Evolutionary conservation across 1,140 invertebrate species (phyloP), one percentile per base, ranked within the genome.

Genomic region (Papilio xuthus): DNA sequence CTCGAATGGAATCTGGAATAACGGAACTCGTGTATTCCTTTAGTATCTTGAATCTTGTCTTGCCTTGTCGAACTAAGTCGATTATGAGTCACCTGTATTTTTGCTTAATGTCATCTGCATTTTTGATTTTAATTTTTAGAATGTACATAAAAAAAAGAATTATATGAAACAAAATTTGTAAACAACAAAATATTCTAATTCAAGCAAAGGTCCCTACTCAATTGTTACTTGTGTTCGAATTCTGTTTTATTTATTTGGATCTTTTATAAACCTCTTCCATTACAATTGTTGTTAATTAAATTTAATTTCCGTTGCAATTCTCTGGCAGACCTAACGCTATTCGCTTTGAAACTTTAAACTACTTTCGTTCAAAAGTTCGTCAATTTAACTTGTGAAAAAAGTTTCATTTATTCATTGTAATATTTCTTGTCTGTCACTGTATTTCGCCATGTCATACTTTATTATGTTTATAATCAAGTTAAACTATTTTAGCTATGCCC

Each of bases 331-430:
- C 12, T 60, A 18, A 15, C n/a, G 50, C 50, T 53, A 20, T 56
- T 10, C 56, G 56, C 56, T 13, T 60, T 13, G 56, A 60, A 60
- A 60, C 23, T 60, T 26, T 13, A 26, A 26, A 60, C 56, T 60
- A 60, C 23, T 60, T 60, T 60, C 56, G 56, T 9, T 26, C 20
- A 26, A 10, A 60, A 60, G 23, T 60, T 60, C 23, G 23, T 26
- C 23, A 60, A 60, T 60, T 60, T 60, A 60, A 60, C 56, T 60
- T 60, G 56, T 60, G 23, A 26, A 60, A 60, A 26, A 60, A 60
- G 23, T 60, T 26, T 60, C 56, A 15, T 2, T 26, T 53, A 53
- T 18, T 53, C 20, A 53, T 53, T 53, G 50, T 53, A 20, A 20
- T 53, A 53, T 20, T n/a, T 47, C 44, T 60, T 26, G 50, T 53